phyloP scores from a whole-genome alignment of 2,113 vertebrate species.

The Dolichotis patagonum region DNA sequence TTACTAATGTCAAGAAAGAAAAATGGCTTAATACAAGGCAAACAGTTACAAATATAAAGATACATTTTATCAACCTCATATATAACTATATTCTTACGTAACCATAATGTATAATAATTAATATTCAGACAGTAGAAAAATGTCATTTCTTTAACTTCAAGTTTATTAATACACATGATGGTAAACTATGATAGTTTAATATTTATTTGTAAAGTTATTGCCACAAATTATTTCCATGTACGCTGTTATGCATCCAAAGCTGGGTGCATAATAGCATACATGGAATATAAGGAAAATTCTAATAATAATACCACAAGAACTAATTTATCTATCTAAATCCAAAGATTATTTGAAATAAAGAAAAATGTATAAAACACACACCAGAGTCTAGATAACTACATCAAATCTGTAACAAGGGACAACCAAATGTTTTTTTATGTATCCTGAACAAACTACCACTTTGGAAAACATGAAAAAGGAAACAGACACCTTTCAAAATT shows the following conservation, averaged over 20 bases:
- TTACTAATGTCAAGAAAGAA: conserved; percentile 54
- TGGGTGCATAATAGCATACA: conserved; percentile 23
- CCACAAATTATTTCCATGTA: conserved; percentile 37
- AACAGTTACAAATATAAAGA: conserved; percentile 50
- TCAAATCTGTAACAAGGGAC: background rate
- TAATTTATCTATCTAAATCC: background rate
- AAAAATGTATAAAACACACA: background rate
- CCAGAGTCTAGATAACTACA: background rate
- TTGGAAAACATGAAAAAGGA: background rate
- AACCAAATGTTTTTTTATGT: background rate
- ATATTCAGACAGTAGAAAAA: background rate
- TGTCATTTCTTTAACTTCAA: conserved; percentile 50
- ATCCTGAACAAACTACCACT: background rate
- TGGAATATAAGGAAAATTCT: conserved; percentile 28
- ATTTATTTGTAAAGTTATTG: conserved; percentile 56
- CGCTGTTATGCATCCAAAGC: conserved; percentile 14
- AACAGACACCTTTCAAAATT: background rate
- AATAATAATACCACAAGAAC: background rate
- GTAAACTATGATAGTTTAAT: conserved; percentile 18
- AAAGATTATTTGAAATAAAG: background rate
- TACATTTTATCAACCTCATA: conserved; percentile 26
- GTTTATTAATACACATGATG: conserved; percentile 47
- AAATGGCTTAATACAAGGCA: conserved; percentile 61
- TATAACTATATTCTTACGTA: conserved; percentile 38
- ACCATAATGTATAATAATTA: conserved; percentile 47